A percentile compares a stretch with the other conserved stretches of the same genome.
Evolutionary conservation across 2,113 vertebrate genomes (phyloP).

Genomic region (Crocuta crocuta): DNA sequence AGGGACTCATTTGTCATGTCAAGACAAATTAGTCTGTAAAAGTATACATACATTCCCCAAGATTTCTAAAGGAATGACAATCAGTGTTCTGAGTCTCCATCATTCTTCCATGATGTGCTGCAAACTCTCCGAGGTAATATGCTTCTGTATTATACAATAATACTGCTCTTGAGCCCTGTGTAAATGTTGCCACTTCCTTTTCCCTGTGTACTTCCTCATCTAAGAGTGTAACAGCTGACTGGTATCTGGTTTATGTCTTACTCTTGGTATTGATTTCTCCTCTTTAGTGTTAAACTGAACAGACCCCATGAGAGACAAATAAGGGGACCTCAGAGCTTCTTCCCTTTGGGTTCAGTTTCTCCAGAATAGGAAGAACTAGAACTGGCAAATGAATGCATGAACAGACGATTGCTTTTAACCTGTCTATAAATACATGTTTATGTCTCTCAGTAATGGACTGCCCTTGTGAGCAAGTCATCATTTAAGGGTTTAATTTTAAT

Average conservation of each 20-base stretch:
- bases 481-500: constrained; percentile 70
- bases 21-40: constrained; percentile 60
- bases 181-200: neutral
- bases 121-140: neutral
- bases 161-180: constrained; percentile 16
- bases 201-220: constrained; percentile 5
- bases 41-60: neutral
- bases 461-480: constrained; percentile 41
- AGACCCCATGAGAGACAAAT: constrained; percentile 30
- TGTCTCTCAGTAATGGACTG: constrained; percentile 4
- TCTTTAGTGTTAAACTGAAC: neutral
- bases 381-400: constrained; percentile 43
- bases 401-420: neutral
- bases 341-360: constrained; percentile 43
- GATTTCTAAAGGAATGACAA: neutral
- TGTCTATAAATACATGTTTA: constrained; percentile 37
- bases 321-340: neutral
- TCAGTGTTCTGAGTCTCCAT: neutral
- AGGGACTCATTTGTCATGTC: neutral
- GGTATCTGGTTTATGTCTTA: constrained; percentile 49
- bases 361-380: constrained; percentile 64
- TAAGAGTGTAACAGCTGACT: neutral
- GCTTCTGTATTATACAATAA: constrained; percentile 43
- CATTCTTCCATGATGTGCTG: neutral
- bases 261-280: constrained; percentile 61